Conservation (phyloP, 64 coral and sea anemone species). For the Porites lutea region DNA sequence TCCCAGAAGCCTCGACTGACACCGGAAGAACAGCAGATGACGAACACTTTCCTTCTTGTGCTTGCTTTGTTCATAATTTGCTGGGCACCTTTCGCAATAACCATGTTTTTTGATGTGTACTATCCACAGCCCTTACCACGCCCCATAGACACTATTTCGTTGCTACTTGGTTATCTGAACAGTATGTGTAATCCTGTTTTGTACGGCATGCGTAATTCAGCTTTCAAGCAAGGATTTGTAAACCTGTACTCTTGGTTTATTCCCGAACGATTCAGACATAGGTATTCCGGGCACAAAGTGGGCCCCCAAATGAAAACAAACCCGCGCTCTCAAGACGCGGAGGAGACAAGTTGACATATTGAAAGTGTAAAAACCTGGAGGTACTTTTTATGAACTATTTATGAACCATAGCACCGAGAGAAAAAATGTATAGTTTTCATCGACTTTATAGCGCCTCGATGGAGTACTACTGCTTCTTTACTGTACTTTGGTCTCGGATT, state of each 20-base stretch:
- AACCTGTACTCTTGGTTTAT: neutral
- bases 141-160: neutral
- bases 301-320: too few relatives aligned
- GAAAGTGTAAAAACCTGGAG: too few relatives aligned
- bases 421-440: too few relatives aligned
- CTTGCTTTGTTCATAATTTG: conserved; percentile 54
- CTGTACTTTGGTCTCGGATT: too few relatives aligned
- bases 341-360: too few relatives aligned
- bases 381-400: too few relatives aligned
- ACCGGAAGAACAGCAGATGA: conserved; percentile 50
- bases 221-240: conserved; percentile 65
- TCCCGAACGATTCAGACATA: neutral
- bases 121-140: conserved; percentile 20
- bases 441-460: too few relatives aligned
- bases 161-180: conserved; percentile 69
- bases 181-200: conserved; percentile 78
- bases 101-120: conserved; percentile 84
- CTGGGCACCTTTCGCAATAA: conserved; percentile 76
- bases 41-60: conserved; percentile 73
- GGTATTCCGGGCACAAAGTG: too few relatives aligned
- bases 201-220: conserved; percentile 71
- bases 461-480: too few relatives aligned
- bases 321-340: too few relatives aligned
- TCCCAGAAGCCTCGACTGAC: neutral
- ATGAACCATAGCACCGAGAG: too few relatives aligned